A percentile compares a stretch with the other conserved stretches of the same genome.
phyloP scores from a whole-genome alignment of 2,797 vertebrate species.

The Sus cebifrons region DNA sequence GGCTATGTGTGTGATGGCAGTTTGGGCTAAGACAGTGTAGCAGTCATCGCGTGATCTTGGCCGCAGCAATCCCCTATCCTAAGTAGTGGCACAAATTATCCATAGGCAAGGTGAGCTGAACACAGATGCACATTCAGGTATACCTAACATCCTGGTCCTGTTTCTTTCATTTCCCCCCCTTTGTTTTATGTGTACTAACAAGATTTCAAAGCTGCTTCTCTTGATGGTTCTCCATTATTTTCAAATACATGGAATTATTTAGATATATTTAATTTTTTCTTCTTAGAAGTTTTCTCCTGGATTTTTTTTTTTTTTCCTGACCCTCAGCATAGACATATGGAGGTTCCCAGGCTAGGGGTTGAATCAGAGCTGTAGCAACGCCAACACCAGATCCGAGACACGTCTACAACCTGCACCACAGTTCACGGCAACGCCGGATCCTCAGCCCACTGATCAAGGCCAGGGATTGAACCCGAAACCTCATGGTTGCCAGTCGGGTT shows the following conservation, averaged over 20 bases:
- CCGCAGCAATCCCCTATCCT: not conserved
- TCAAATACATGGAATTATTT: slow-evolving; percentile 8
- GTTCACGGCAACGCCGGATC: no score
- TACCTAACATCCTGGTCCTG: not conserved
- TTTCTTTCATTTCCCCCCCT: not conserved
- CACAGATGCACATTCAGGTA: not conserved
- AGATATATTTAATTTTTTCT: not conserved
- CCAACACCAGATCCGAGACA: no score
- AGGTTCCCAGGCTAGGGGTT: no score
- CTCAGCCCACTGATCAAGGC: no score
- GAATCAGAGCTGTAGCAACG: no score
- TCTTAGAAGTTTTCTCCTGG: slow-evolving; percentile 10
- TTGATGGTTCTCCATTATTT: slow-evolving; percentile 5
- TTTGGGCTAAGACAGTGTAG: not conserved
- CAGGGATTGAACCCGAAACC: no score
- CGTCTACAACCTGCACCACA: no score
- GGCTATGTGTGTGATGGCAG: not conserved
- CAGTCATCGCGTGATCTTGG: not conserved
- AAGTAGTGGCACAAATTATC: slow-evolving; percentile 29
- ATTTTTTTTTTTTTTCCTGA: not conserved
- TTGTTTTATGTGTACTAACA: not conserved
- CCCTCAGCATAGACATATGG: no score
- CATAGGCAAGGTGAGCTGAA: not conserved
- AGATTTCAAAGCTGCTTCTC: not conserved
- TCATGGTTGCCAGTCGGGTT: no score